phyloP scores from a whole-genome alignment of 2,797 vertebrate species.

The Syngnathus rostellatus region DNA sequence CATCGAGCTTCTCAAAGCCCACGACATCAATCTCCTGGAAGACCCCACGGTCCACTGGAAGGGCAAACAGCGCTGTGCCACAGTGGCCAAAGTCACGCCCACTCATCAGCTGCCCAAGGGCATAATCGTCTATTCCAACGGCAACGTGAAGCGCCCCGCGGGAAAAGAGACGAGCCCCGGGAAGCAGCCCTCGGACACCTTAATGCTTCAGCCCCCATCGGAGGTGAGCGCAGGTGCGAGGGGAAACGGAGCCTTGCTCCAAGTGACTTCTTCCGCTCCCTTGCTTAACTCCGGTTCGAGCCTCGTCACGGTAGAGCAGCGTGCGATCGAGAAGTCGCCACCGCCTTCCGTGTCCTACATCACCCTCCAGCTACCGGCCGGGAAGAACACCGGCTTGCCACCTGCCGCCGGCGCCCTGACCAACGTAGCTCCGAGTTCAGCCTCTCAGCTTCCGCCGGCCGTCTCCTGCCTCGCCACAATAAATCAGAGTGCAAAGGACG shows the following conservation, averaged over 20 bases:
- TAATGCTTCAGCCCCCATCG: slow-evolving; percentile 78
- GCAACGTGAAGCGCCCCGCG: slow-evolving; percentile 75
- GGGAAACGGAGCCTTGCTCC: slow-evolving; percentile 67
- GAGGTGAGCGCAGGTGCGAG: slow-evolving; percentile 69
- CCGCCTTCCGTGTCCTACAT: slow-evolving; percentile 70
- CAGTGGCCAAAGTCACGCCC: slow-evolving; percentile 85
- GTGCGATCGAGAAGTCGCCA: slow-evolving; percentile 56
- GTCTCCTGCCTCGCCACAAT: slow-evolving; percentile 41
- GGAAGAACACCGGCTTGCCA: slow-evolving; percentile 49
- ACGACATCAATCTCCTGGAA: slow-evolving; percentile 90
- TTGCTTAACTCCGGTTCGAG: slow-evolving; percentile 68
- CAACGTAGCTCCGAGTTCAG: slow-evolving; percentile 45
- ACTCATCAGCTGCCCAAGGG: slow-evolving; percentile 85
- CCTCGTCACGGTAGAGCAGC: slow-evolving; percentile 66
- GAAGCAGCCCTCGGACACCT: slow-evolving; percentile 80
- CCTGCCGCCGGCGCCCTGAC: slow-evolving; percentile 51
- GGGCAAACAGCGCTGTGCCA: slow-evolving; percentile 83
- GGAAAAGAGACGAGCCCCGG: slow-evolving; percentile 71
- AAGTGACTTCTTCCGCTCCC: slow-evolving; percentile 62
- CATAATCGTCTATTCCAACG: slow-evolving; percentile 88
- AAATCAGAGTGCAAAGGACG: slow-evolving; percentile 54
- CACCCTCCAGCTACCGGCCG: slow-evolving; percentile 67
- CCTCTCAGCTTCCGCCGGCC: slow-evolving; percentile 40
- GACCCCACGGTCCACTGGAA: slow-evolving; percentile 97
- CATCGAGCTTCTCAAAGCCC: slow-evolving; percentile 91